A percentile compares a stretch with the other conserved stretches of the same genome.
phyloP scores from a whole-genome alignment of 2,113 vertebrate genomes.

The Myotis lucifugus region DNA sequence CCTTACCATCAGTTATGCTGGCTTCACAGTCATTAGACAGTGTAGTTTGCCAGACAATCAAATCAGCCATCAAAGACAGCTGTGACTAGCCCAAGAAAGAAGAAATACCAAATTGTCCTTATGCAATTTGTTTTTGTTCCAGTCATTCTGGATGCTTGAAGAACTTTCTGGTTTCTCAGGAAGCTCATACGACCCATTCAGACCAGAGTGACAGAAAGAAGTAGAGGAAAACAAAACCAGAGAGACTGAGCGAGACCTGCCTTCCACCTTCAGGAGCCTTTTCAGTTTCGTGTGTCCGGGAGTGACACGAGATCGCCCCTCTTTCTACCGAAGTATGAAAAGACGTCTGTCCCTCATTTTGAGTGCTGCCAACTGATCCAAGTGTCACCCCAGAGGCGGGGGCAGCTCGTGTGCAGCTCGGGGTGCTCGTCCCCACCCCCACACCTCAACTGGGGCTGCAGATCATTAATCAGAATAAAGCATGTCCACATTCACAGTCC shows the following conservation, averaged over 20 bases:
- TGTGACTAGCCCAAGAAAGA: background rate
- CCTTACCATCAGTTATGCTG: background rate
- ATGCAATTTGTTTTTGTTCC: background rate
- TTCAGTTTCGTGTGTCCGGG: background rate
- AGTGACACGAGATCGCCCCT: background rate
- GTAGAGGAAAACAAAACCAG: background rate
- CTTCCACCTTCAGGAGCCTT: background rate
- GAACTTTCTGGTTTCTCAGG: background rate
- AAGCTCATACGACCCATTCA: background rate
- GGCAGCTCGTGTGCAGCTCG: background rate
- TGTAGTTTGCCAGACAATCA: background rate
- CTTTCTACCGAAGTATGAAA: background rate
- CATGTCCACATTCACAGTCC: background rate
- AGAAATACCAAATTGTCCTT: background rate
- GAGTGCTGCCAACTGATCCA: background rate
- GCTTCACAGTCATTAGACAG: background rate
- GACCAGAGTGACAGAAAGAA: background rate
- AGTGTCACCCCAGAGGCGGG: background rate
- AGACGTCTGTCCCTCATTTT: background rate
- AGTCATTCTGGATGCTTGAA: background rate
- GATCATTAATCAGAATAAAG: constrained; percentile 59
- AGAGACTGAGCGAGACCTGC: background rate
- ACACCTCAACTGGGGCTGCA: background rate
- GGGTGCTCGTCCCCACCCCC: background rate
- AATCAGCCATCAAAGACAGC: background rate